phyloP scores from a whole-genome alignment of 1,140 invertebrate genomes.

The Macrobrachium nipponense region DNA sequence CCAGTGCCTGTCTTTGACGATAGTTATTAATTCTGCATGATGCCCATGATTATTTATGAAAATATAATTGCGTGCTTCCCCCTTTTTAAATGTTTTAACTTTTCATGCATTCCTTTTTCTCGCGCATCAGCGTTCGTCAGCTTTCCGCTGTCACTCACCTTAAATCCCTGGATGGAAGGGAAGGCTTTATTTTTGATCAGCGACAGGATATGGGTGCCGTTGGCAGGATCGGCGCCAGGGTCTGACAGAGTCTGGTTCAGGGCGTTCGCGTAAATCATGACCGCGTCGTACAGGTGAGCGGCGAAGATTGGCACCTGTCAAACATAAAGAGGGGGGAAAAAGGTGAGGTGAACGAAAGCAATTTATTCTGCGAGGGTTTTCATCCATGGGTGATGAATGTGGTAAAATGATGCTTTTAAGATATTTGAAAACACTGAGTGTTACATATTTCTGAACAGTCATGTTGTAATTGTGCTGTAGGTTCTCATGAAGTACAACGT shows the following conservation, averaged over 20 bases:
- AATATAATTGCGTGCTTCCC: too few species aligned
- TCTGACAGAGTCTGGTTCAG: conserved; percentile 77
- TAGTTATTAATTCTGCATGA: too few species aligned
- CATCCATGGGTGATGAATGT: not conserved
- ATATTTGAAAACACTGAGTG: too few species aligned
- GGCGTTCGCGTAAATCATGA: conserved; percentile 85
- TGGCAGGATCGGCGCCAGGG: conserved; percentile 76
- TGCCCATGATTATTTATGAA: too few species aligned
- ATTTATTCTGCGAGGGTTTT: not conserved
- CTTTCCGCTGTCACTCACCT: conserved; percentile 73
- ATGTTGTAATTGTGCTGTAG: too few species aligned
- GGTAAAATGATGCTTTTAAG: not conserved
- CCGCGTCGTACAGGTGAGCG: conserved; percentile 88
- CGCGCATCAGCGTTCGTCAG: not conserved
- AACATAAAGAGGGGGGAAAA: not conserved
- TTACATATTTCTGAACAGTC: too few species aligned
- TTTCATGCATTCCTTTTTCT: not conserved
- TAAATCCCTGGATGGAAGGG: conserved; percentile 80
- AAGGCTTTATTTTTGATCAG: conserved; percentile 80
- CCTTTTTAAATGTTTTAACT: too few species aligned
- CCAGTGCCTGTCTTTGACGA: too few species aligned
- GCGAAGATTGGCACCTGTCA: conserved; percentile 84
- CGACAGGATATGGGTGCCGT: conserved; percentile 79
- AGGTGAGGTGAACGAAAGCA: not conserved
- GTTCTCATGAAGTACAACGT: too few species aligned